A percentile compares a stretch with the other conserved stretches of the same genome.
Conservation (phyloP, 1,140 invertebrate species). For the Vollenhovia emeryi region DNA sequence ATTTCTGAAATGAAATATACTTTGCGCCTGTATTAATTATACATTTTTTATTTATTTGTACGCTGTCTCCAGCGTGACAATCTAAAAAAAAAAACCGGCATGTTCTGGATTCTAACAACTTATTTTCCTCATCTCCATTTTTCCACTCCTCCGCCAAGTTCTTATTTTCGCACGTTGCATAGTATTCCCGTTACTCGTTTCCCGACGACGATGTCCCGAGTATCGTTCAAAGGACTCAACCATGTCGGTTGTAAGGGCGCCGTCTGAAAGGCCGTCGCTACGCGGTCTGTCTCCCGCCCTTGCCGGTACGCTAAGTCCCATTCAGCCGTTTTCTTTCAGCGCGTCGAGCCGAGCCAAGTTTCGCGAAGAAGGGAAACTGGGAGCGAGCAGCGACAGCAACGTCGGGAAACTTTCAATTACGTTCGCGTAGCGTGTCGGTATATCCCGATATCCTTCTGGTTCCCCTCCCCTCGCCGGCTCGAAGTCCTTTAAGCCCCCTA, state of each 20-base stretch:
- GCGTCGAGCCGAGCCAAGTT: conserved; percentile 51
- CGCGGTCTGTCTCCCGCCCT: conserved; percentile 31
- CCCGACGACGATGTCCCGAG: background rate
- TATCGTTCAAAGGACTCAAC: background rate
- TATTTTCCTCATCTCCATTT: background rate
- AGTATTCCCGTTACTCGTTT: background rate
- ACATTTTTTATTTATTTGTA: background rate
- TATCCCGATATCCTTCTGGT: conserved; percentile 67
- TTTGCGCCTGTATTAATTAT: background rate
- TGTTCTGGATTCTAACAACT: background rate
- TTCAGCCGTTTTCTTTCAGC: conserved; percentile 50
- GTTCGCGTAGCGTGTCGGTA: conserved; percentile 68
- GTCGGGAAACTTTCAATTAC: conserved; percentile 69
- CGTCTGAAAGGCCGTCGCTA: conserved; percentile 17
- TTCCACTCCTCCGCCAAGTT: background rate
- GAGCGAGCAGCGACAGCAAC: conserved; percentile 32
- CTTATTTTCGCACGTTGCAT: background rate
- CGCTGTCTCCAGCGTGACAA: background rate
- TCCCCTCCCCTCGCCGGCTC: background rate
- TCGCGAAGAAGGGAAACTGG: conserved; percentile 57
- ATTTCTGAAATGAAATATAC: background rate
- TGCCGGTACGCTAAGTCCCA: conserved; percentile 35
- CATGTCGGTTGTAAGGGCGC: background rate
- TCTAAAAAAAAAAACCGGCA: background rate
- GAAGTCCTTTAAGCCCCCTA: conserved; percentile 59